Evolutionary conservation across 2,888 invertebrate species (phyloP), one percentile per base, ranked within the genome.

Genomic region (Phengaris alcon): DNA sequence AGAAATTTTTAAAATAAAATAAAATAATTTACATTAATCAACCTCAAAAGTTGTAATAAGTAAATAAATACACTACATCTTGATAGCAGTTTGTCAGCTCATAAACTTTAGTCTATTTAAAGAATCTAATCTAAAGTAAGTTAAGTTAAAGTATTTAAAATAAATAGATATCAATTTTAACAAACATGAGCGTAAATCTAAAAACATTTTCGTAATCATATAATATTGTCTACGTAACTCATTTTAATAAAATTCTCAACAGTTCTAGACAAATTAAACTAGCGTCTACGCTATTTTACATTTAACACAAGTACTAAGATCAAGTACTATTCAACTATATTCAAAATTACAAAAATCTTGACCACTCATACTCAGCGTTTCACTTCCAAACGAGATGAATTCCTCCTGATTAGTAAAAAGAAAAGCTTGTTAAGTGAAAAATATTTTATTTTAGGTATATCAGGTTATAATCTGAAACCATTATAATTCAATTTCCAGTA

Each of bases 301-400:
- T 72, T 22, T 51, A 52, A 72, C 52, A 35, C 22, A 51, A 54
- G 70, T 70, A 75, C 54, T 51, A 54, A 59, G 35, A 59, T 72
- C 57, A 48, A 48, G 74, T 59, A 64, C 72, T 59, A 52, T 73
- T 44, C n/a, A 55, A 68, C 74, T 79, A 75, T 77, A 77, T 76
- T 72, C 77, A 78, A 80, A 22, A 72, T 72, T 35, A 79, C 75
- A 79, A 79, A 75, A 79, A 77, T 68, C 59, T 78, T 77, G 72
- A 78, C 82, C 83, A 84, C 80, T 80, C 83, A 83, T 87, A 89
- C 88, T 88, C 85, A 90, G 86, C 87, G 87, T 78, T 80, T 80
- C 77, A 82, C 80, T 80, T 80, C 82, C 81, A 79, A 77, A 79
- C 77, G 79, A 77, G 82, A 78, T 76, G 85, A 78, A 77, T 82